Percentiles rank a stretch among this genome's conserved stretches.
phyloP scores from a whole-genome alignment of 1,140 invertebrate genomes.

The Bombus waltoni region DNA sequence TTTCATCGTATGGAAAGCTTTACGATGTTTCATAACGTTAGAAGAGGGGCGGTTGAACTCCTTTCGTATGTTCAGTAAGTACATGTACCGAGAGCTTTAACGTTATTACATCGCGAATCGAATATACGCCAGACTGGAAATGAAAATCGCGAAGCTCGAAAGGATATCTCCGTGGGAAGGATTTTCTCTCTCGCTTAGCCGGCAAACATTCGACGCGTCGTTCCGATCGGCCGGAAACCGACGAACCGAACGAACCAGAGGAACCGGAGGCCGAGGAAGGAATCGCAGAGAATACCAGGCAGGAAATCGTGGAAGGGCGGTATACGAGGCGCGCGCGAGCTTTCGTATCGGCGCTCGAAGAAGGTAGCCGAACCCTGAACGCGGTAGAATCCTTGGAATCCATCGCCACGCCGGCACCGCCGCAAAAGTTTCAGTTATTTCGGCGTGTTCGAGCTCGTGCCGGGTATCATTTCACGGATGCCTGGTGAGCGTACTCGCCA shows the following conservation, averaged over 20 bases:
- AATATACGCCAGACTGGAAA: not conserved
- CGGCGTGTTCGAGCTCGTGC: constrained; percentile 18
- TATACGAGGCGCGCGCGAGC: not conserved
- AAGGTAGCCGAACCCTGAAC: not conserved
- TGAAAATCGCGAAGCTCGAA: not conserved
- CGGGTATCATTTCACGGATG: constrained; percentile 55
- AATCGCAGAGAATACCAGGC: not conserved
- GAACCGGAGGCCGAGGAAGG: not conserved
- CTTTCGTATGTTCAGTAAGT: not conserved
- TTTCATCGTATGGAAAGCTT: not conserved
- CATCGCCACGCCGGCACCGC: constrained; percentile 22
- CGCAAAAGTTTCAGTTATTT: constrained; percentile 67
- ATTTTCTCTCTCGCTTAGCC: not conserved
- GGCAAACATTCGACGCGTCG: not conserved
- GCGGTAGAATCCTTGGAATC: constrained; percentile 54
- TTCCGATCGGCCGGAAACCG: not conserved
- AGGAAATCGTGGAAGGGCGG: too few species aligned
- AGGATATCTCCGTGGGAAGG: too few species aligned
- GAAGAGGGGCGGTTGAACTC: not conserved
- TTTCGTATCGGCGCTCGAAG: constrained; percentile 29
- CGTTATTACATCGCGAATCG: constrained; percentile 25
- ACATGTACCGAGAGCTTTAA: not conserved
- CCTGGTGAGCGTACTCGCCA: constrained; percentile 19
- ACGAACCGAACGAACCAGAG: not conserved
- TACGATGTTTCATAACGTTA: constrained; percentile 28